Evolutionary conservation across 1,140 invertebrate species (phyloP).

Genomic region (Drosophila bipectinata): DNA sequence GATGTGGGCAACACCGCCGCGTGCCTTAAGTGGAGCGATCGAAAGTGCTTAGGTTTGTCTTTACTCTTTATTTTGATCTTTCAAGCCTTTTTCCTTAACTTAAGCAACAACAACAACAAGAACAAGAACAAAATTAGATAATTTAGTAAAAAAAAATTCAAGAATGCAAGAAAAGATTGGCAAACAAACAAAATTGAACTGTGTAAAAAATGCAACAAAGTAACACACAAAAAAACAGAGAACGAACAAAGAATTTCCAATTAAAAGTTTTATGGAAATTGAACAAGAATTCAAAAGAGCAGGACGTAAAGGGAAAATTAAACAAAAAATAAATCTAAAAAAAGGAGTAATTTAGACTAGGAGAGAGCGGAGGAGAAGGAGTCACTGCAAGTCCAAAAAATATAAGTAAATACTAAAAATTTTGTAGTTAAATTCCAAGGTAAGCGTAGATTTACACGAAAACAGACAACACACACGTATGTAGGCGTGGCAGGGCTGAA

Average conservation of each 20-base stretch:
- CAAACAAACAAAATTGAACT: slow-evolving; percentile 44
- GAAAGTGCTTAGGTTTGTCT: slow-evolving; percentile 83
- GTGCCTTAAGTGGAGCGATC: slow-evolving; percentile 75
- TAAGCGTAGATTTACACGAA: slow-evolving; percentile 65
- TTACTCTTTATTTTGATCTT: slow-evolving; percentile 72
- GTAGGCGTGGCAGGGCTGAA: slow-evolving; percentile 46
- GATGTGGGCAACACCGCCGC: slow-evolving; percentile 71
- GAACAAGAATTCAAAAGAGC: slow-evolving; percentile 23
- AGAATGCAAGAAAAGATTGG: slow-evolving; percentile 15
- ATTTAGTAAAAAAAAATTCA: slow-evolving; percentile 53
- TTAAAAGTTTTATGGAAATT: slow-evolving; percentile 56
- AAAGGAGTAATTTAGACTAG: slow-evolving; percentile 30
- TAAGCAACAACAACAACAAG: slow-evolving; percentile 67
- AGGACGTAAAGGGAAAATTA: slow-evolving; percentile 23
- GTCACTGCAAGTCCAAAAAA: slow-evolving; percentile 75
- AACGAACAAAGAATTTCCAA: slow-evolving; percentile 59
- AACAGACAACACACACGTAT: slow-evolving; percentile 35
- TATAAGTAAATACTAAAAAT: slow-evolving; percentile 70
- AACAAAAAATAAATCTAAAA: slow-evolving; percentile 11
- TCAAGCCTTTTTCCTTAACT: slow-evolving; percentile 73
- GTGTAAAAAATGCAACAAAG: slow-evolving; percentile 45
- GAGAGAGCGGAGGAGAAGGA: slow-evolving; percentile 10
- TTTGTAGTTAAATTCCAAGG: slow-evolving; percentile 76
- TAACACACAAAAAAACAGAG: slow-evolving; percentile 23
- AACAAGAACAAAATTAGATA: slow-evolving; percentile 67